phyloP scores from a whole-genome alignment of 2,113 vertebrate species.

The Psilopsiagon aurifrons region DNA sequence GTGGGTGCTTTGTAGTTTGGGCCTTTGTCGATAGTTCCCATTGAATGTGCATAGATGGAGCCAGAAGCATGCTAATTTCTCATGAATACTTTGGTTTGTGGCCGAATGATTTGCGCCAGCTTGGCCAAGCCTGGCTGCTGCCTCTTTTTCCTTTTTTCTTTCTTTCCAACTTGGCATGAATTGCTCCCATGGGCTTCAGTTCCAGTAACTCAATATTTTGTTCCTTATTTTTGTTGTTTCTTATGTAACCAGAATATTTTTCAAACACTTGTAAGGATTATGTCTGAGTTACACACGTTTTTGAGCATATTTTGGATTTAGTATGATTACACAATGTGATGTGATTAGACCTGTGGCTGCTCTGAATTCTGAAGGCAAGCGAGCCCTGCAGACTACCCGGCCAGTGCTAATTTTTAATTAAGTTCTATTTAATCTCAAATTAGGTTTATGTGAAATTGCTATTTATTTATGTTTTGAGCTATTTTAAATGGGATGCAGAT shows the following conservation, averaged over 20 bases:
- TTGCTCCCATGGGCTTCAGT: conserved; percentile 20
- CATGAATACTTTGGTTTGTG: conserved; percentile 7
- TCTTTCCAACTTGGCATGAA: conserved; percentile 38
- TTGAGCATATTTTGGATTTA: conserved; percentile 25
- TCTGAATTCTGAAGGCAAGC: conserved; percentile 11
- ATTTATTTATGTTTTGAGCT: conserved; percentile 23
- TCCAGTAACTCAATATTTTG: conserved; percentile 53
- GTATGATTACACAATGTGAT: neutral
- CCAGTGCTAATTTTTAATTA: conserved; percentile 39
- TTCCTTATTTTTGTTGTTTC: conserved; percentile 44
- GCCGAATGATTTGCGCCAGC: neutral
- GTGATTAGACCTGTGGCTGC: conserved; percentile 39
- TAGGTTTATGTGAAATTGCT: neutral
- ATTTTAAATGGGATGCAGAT: conserved; percentile 43
- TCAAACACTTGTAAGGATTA: conserved; percentile 48
- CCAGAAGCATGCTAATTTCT: neutral
- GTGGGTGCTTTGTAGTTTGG: neutral
- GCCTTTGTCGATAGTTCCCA: neutral
- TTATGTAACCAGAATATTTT: conserved; percentile 65
- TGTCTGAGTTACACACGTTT: conserved; percentile 13
- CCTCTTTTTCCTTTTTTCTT: neutral
- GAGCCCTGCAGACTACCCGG: neutral
- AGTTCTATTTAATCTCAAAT: conserved; percentile 29
- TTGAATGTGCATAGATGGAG: neutral
- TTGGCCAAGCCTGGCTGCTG: conserved; percentile 44